These are phyloP conservation scores for Orthosia cruda DNA, from an alignment of 2,888 invertebrate genomes.

Conservation along the genomic window DNA sequence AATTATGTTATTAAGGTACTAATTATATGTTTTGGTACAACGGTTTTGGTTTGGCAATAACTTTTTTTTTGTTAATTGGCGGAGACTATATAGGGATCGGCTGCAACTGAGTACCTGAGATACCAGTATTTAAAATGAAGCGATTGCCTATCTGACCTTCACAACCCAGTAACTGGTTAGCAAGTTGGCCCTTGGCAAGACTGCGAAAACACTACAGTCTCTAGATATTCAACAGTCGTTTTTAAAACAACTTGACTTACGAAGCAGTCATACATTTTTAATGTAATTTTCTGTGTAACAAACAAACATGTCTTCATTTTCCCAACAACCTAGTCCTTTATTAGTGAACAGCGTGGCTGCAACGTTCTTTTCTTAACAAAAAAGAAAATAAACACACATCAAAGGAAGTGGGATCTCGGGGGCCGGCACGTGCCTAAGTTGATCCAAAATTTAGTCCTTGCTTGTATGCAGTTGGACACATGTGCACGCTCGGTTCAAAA, in stretches of 20 bases:
- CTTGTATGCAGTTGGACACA: slow-evolving; percentile 38
- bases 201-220: no score
- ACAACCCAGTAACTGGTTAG: no score
- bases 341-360: slow-evolving; percentile 26
- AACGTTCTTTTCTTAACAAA: slow-evolving; percentile 42
- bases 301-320: slow-evolving; percentile 5
- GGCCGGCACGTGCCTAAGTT: slow-evolving; percentile 62
- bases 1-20: no score
- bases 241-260: neutral
- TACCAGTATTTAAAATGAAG: no score
- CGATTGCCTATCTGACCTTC: no score
- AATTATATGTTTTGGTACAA: no score
- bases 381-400: slow-evolving; percentile 54
- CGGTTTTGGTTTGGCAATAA: no score
- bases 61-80: no score
- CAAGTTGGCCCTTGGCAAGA: no score
- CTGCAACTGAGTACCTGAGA: no score
- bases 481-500: slow-evolving; percentile 2
- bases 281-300: neutral
- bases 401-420: slow-evolving; percentile 60
- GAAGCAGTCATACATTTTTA: neutral
- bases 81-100: no score
- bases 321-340: slow-evolving; percentile 18
- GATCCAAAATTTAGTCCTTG: slow-evolving; percentile 61
- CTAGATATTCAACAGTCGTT: no score